Percentiles rank a stretch among this genome's conserved stretches.
Conservation (phyloP, 2,797 vertebrate species). For the Garrulus glandarius region DNA sequence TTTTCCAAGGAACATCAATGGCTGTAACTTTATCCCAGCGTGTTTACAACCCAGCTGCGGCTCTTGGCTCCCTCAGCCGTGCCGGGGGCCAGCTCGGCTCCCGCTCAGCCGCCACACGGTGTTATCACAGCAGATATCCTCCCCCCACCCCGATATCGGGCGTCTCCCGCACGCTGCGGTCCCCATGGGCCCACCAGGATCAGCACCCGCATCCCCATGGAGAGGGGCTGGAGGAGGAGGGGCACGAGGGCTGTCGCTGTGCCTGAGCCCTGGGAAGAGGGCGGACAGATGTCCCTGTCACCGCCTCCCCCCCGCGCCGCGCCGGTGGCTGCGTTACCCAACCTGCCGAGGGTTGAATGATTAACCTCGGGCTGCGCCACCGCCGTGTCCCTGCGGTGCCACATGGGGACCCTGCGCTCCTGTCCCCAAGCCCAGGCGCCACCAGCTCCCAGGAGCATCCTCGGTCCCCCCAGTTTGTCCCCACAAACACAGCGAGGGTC, state of each 20-base stretch:
- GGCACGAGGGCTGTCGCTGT: fast-evolving
- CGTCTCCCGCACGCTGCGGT: fast-evolving
- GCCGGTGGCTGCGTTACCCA: neutral
- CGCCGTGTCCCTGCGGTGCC: fast-evolving
- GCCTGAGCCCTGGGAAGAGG: neutral
- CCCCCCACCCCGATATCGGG: neutral
- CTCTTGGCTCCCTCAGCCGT: neutral
- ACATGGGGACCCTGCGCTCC: neutral
- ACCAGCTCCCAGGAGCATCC: neutral
- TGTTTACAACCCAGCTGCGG: conserved; percentile 4
- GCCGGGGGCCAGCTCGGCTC: neutral
- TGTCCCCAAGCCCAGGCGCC: fast-evolving
- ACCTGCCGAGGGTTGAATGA: conserved; percentile 26
- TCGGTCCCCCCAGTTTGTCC: neutral
- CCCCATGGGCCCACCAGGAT: fast-evolving
- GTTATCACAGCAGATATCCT: neutral
- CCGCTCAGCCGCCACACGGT: neutral
- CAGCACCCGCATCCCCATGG: neutral
- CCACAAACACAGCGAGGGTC: neutral
- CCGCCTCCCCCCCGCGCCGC: neutral
- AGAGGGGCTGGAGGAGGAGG: neutral
- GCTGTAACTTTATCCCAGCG: neutral
- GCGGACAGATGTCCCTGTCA: neutral
- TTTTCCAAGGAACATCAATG: neutral
- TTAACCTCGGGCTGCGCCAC: neutral